These are phyloP conservation scores for Eurystomus gularis DNA, from an alignment of 2,113 vertebrate genomes.

Conservation along the genomic window DNA sequence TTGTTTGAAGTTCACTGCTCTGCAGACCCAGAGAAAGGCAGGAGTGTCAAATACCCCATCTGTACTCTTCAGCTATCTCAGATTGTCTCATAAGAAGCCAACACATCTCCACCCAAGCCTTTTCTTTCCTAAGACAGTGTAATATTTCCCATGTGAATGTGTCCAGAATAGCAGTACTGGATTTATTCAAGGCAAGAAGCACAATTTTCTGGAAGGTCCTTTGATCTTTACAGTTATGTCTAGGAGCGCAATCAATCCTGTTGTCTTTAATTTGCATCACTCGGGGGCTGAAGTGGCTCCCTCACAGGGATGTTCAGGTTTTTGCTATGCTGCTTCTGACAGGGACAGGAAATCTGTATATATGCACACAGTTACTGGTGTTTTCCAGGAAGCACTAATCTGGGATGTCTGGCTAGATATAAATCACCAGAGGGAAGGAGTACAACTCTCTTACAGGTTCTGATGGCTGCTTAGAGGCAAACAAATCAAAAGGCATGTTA, in stretches of 20 bases:
- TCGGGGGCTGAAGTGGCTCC: background rate
- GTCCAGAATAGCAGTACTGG: rapidly evolving
- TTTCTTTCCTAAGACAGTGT: rapidly evolving
- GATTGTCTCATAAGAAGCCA: background rate
- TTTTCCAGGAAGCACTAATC: background rate
- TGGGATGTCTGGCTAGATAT: background rate
- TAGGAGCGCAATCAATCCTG: background rate
- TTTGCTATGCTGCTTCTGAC: background rate
- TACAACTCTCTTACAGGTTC: background rate
- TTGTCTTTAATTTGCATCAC: background rate
- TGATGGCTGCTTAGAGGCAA: background rate
- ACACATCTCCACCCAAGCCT: background rate
- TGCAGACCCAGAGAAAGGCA: background rate
- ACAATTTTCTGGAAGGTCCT: background rate
- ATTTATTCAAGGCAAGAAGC: background rate
- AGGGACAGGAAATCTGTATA: background rate
- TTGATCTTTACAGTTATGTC: background rate
- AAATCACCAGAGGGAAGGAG: background rate
- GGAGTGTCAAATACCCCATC: background rate
- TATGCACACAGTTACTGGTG: background rate
- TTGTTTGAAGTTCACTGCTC: background rate
- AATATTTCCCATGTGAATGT: background rate
- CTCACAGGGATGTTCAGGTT: background rate
- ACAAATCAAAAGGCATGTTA: background rate
- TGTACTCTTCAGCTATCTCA: background rate